Evolutionary conservation across 2,888 invertebrate species (phyloP).

Genomic region (Hydrotaea diabolus): DNA sequence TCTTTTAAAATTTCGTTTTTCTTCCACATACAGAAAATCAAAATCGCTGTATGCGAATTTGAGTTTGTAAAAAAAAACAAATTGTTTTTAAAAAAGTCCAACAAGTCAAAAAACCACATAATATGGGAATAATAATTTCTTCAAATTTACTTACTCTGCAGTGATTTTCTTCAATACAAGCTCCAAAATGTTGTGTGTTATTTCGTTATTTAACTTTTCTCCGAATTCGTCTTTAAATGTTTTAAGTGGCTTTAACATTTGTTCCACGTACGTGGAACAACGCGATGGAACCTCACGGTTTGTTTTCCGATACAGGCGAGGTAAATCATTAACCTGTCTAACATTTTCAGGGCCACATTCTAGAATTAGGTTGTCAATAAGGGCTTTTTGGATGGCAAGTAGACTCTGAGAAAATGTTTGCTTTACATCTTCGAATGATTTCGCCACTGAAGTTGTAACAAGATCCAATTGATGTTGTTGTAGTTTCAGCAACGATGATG

Average conservation of each 20-base stretch:
- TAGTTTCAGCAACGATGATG: constrained; percentile 66
- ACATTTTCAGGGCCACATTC: constrained; percentile 86
- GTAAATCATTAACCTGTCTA: constrained; percentile 95
- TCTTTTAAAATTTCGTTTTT: too few relatives aligned
- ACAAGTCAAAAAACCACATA: too few relatives aligned
- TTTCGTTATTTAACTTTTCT: constrained; percentile 74
- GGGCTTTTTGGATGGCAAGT: constrained; percentile 83
- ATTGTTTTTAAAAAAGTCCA: too few relatives aligned
- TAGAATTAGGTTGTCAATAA: constrained; percentile 88
- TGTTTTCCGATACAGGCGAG: constrained; percentile 94
- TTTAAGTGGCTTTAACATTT: constrained; percentile 83
- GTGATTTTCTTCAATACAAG: constrained; percentile 82
- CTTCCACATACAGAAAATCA: too few relatives aligned
- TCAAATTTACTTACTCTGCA: constrained; percentile 82
- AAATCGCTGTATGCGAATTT: too few relatives aligned
- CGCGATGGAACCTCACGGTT: constrained; percentile 92
- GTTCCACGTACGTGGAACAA: constrained; percentile 89
- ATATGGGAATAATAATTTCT: not conserved
- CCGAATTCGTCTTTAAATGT: constrained; percentile 80
- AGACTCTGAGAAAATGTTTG: constrained; percentile 71
- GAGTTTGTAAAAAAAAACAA: too few relatives aligned
- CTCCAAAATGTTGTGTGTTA: constrained; percentile 73
- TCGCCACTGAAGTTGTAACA: constrained; percentile 71
- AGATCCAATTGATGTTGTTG: constrained; percentile 50
- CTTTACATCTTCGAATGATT: constrained; percentile 73